Percentiles rank a stretch among this genome's conserved stretches.
These are phyloP conservation scores for Drosophila rellima DNA, from an alignment of 2,888 invertebrate genomes.

Conservation along the genomic window DNA sequence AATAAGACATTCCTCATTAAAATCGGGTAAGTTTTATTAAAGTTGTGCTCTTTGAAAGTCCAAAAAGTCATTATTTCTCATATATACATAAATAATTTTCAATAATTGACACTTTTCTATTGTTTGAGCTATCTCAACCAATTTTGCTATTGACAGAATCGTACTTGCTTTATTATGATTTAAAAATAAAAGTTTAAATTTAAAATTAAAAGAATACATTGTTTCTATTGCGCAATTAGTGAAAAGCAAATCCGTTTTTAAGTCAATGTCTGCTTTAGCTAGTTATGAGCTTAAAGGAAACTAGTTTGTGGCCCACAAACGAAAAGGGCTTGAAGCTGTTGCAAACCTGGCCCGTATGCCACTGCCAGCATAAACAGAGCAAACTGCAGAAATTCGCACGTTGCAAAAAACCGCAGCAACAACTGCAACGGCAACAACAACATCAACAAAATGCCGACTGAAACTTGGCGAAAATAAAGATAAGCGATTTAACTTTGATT, in stretches of 20 bases:
- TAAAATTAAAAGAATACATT: neutral
- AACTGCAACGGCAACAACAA: conserved; percentile 9
- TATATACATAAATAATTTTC: too few relatives aligned
- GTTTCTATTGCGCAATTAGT: neutral
- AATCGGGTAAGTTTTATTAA: too few relatives aligned
- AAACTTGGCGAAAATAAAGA: conserved; percentile 58
- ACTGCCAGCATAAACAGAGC: conserved; percentile 52
- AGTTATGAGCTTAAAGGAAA: conserved; percentile 2
- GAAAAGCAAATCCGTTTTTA: neutral
- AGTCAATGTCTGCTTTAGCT: neutral
- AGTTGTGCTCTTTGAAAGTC: too few relatives aligned
- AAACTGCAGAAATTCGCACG: conserved; percentile 59
- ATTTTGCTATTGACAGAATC: too few relatives aligned
- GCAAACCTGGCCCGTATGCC: conserved; percentile 51
- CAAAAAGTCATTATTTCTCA: too few relatives aligned
- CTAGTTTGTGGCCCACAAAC: conserved; percentile 8
- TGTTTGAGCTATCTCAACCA: too few relatives aligned
- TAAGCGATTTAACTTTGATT: conserved; percentile 78
- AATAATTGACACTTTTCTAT: too few relatives aligned
- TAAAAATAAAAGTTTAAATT: too few relatives aligned
- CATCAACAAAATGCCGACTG: conserved; percentile 67
- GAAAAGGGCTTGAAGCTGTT: neutral
- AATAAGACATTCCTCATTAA: too few relatives aligned
- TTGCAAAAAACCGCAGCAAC: conserved; percentile 31
- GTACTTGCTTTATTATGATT: too few relatives aligned